Evolutionary conservation across 1,140 invertebrate species (phyloP), one percentile per base, ranked within the genome.

Genomic region (Drosophila malerkotliana): DNA sequence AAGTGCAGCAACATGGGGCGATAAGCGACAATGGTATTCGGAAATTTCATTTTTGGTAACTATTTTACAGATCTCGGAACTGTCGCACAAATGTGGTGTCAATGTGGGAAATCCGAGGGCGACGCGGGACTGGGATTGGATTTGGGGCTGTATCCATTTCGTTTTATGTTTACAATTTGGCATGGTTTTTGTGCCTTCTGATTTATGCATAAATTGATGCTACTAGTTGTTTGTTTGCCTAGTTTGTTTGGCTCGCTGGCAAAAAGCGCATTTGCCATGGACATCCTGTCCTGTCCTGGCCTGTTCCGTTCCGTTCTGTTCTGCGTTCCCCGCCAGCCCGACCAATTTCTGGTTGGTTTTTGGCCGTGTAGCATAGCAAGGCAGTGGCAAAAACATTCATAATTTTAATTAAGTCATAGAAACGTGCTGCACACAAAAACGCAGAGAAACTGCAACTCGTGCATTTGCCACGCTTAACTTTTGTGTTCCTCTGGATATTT

Each of bases 371-470:
- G 44, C 14, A 2, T 52, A 69, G 49, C 37, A 32, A 57, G 56
- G 66, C 45, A 45, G 66, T 59, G 26, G 53, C 48, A 81, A 80
- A 80, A 80, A 72, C 72, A 80, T 72, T 80, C 78, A 80, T 80
- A 80, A 80, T 80, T 83, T 81, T 87, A 85, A 85, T 87, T 85
- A 80, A 85, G 68, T 85, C 75, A 81, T 85, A 61, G 68, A 59
- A 77, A 74, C 59, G 56, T 61, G 74, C 48, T 18, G 59, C 69
- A 52, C 71, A 73, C 59, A 74, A 73, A 44, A 72, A 63, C 56
- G 52, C 49, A 54, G 49, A 72, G 47, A 49, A 28, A 9, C 44
- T 21, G 18, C 18, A 24, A 34, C 71, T 44, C 34, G 52, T 34
- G 28, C 59, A 44, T 18, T 56, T 45, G 69, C 58, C 41, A 67